Conservation (phyloP, 2,113 vertebrate genomes). For the Callaeas wilsoni region DNA sequence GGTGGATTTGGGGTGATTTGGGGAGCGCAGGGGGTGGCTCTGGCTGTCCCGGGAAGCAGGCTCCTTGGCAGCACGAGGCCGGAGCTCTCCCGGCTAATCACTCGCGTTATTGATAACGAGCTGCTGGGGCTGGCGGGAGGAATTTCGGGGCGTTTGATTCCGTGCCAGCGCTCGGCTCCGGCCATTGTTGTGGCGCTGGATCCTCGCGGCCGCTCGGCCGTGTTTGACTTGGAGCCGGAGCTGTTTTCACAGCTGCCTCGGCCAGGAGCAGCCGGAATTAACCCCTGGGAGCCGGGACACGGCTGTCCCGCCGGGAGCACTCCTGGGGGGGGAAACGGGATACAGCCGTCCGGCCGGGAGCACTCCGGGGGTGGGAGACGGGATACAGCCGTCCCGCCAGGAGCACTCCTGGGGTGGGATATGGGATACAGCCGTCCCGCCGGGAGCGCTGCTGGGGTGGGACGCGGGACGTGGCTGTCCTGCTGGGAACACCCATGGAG, state of each 20-base stretch:
- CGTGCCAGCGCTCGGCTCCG: not conserved
- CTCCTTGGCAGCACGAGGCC: not conserved
- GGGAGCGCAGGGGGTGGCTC: fast-evolving
- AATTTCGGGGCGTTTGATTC: not conserved
- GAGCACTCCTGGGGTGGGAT: not conserved
- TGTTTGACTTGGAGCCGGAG: conserved; percentile 58
- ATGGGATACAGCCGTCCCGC: no score
- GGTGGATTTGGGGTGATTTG: not conserved
- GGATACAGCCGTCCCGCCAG: not conserved
- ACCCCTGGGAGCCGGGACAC: not conserved
- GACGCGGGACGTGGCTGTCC: no score
- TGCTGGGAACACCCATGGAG: not conserved
- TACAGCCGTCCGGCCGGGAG: not conserved
- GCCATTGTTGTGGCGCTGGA: conserved; percentile 22
- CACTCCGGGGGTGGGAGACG: not conserved
- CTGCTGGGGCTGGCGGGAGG: not conserved
- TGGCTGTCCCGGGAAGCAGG: not conserved
- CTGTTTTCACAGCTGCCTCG: conserved; percentile 62
- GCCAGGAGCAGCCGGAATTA: not conserved
- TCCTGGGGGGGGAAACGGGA: not conserved
- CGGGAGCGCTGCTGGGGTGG: not conserved
- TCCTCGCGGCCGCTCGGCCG: not conserved
- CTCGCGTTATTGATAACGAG: not conserved
- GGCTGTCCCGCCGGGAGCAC: not conserved
- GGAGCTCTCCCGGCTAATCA: not conserved